Conservation (phyloP, 2,113 vertebrate species). For the Lepus americanus region DNA sequence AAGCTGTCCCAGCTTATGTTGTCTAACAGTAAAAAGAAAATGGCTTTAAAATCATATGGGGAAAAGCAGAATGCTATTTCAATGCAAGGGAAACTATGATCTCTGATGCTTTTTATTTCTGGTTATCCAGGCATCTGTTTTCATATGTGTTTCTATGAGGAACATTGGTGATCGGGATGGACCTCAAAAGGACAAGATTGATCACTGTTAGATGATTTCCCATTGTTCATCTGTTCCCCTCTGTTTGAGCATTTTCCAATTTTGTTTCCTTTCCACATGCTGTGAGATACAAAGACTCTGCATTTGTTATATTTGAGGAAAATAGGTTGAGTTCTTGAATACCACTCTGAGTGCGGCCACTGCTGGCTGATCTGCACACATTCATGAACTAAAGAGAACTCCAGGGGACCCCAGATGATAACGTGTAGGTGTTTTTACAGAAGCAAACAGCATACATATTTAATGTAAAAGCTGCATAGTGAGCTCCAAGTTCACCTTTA, state of each 20-base stretch:
- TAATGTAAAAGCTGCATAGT: background rate
- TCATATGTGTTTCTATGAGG: background rate
- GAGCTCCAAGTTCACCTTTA: background rate
- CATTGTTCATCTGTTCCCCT: background rate
- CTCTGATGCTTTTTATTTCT: background rate
- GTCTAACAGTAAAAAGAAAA: background rate
- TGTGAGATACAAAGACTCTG: background rate
- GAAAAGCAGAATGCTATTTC: background rate
- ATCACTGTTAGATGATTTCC: background rate
- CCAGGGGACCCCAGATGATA: background rate
- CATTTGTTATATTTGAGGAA: background rate
- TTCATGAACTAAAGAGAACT: background rate
- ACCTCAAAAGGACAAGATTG: background rate
- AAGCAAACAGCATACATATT: background rate
- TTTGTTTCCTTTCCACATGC: background rate
- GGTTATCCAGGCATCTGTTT: background rate
- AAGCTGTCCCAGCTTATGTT: background rate
- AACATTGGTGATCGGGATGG: background rate
- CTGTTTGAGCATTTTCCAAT: background rate
- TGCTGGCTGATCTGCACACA: background rate
- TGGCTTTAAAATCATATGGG: background rate
- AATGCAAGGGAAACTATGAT: background rate
- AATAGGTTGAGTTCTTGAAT: background rate
- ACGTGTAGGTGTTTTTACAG: background rate
- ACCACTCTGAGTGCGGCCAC: background rate